phyloP scores from a whole-genome alignment of 2,888 invertebrate genomes.

The Netelia inedita region DNA sequence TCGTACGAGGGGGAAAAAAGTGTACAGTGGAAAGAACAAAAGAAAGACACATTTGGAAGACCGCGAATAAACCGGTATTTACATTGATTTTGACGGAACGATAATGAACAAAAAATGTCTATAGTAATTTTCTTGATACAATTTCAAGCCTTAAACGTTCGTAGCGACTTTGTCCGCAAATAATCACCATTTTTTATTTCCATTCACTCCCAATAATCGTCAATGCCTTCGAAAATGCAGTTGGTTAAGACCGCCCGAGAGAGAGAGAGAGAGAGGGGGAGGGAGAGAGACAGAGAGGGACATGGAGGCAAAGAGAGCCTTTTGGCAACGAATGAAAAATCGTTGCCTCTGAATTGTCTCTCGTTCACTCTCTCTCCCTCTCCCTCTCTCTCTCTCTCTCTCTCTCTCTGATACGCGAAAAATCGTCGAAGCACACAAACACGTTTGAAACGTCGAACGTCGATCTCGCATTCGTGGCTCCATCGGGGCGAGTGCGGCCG shows the following conservation, averaged over 20 bases:
- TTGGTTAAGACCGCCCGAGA: background rate
- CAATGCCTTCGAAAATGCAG: conserved; percentile 26
- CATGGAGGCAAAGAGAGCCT: conserved; percentile 52
- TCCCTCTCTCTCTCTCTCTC: background rate
- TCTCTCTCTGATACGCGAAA: background rate
- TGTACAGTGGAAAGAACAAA: background rate
- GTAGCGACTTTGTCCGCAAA: too few relatives aligned
- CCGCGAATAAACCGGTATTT: too few relatives aligned
- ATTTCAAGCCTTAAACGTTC: too few relatives aligned
- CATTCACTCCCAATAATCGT: background rate
- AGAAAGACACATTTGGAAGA: background rate
- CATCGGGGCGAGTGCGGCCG: conserved; percentile 16
- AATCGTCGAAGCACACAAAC: conserved; percentile 10
- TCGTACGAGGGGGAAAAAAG: conserved; percentile 1
- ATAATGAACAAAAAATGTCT: too few relatives aligned
- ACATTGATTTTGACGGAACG: too few relatives aligned
- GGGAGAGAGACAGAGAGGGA: conserved; percentile 54
- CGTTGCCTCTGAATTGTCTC: background rate
- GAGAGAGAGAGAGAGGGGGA: conserved; percentile 4
- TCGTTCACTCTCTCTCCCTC: conserved; percentile 13
- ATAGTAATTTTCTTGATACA: too few relatives aligned
- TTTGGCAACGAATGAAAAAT: conserved; percentile 56
- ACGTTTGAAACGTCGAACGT: conserved; percentile 66
- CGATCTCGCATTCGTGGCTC: conserved; percentile 52
- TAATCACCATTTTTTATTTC: too few relatives aligned